Base-by-base conservation (phyloP, 2,113 vertebrate species). In the Dipodomys stephensi region DNA sequence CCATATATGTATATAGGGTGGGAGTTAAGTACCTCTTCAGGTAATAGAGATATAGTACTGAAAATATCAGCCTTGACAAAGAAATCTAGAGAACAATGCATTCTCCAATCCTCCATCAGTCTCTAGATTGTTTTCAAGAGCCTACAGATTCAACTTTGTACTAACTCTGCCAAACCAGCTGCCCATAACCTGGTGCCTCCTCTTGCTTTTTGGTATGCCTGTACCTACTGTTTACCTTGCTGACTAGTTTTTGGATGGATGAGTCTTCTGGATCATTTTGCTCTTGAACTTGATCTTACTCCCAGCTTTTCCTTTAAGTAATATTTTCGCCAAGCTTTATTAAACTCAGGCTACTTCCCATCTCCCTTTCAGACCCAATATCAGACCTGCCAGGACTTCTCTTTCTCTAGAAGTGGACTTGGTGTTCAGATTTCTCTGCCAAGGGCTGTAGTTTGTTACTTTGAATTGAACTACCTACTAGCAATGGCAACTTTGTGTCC, bases 201-300 rank as follows among this genome's bases (percentile, higher is more conserved):
- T 49, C 62, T 89, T 69, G 28, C 30, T 90, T 87, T 92, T 46
- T 25, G 0, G 16, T 82, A 73, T 87, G 22, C 72, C 71, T 64
- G 49, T 9, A 64, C 15, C 27, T 81, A 18, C 25, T 49, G 83
- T 94, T 64, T 19, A 7, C 82, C 8, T 82, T 82, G 86, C 2
- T 32, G 2, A 13, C 0, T 72, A 79, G 18, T 0, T 20, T 92
- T 95, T 64, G 7, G 7, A 9, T 49, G 65, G 19, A 49, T 83
- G 32, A 68, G 95, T 78, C 65, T 74, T 88, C 60, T 78, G 28
- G 1, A 57, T 49, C 13, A 0, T 53, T 23, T 91, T 83, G 5
- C 39, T 92, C 46, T 83, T 92, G 28, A 90, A 81, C 20, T 95
- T 84, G 0, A 44, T 7, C 83, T 93, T 89, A 77, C 53, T 13